Evolutionary conservation across 2,888 invertebrate genomes (phyloP).

Genomic region (Diabrotica balteata): DNA sequence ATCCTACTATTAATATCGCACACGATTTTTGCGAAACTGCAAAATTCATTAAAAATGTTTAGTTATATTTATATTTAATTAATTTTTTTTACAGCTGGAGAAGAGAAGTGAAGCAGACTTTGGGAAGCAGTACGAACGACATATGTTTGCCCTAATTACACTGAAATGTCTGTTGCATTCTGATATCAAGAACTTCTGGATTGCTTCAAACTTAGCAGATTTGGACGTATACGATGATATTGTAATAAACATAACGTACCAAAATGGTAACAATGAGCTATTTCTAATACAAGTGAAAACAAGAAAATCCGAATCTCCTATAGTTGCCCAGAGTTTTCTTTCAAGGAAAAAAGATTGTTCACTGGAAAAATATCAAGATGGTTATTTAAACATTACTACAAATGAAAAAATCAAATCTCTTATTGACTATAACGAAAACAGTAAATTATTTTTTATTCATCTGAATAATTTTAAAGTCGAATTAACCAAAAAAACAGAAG

Average conservation of each 20-base stretch:
- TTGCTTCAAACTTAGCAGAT: constrained; percentile 11
- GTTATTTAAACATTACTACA: constrained; percentile 4
- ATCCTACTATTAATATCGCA: no score
- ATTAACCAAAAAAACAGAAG: constrained; percentile 4
- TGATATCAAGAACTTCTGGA: constrained; percentile 26
- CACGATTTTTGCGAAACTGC: no score
- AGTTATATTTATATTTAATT: no score
- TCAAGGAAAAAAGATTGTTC: constrained; percentile 3
- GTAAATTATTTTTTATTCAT: constrained; percentile 12
- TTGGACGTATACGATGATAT: constrained; percentile 25
- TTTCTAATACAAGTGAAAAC: constrained; percentile 26
- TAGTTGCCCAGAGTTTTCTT: constrained; percentile 16
- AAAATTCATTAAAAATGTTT: no score
- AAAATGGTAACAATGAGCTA: constrained; percentile 9
- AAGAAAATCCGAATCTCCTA: not conserved
- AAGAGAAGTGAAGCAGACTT: constrained; percentile 22
- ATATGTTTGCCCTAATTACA: constrained; percentile 15
- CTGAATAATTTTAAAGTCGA: constrained; percentile 13
- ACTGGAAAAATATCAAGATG: constrained; percentile 15
- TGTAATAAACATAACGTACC: constrained; percentile 15
- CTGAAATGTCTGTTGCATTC: constrained; percentile 27
- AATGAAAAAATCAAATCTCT: not conserved
- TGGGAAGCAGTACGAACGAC: constrained; percentile 27
- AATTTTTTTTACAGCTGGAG: constrained; percentile 1
- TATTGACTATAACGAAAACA: not conserved